phyloP scores from a whole-genome alignment of 2,797 vertebrate genomes.

The Podargus strigoides region DNA sequence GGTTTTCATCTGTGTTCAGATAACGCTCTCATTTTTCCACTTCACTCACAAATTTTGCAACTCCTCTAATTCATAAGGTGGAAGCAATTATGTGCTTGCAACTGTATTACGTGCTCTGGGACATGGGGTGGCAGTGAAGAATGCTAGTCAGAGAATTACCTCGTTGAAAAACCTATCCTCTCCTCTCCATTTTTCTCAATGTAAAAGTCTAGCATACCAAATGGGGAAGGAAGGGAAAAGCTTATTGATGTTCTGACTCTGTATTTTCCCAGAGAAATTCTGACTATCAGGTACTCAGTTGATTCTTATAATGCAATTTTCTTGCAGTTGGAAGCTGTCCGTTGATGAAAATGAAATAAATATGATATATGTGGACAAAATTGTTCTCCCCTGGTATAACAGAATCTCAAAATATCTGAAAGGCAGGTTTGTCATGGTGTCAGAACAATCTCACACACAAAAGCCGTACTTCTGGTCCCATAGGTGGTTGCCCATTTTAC shows the following conservation, averaged over 20 bases:
- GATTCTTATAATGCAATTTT: background rate
- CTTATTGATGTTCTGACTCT: background rate
- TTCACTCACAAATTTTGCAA: background rate
- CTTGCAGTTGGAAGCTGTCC: background rate
- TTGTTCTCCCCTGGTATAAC: background rate
- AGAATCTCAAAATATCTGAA: background rate
- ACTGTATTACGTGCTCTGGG: background rate
- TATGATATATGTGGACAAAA: background rate
- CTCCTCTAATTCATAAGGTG: background rate
- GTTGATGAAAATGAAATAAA: background rate
- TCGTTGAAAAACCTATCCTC: background rate
- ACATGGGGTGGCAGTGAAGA: background rate
- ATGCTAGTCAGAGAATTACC: background rate
- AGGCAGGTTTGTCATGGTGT: background rate
- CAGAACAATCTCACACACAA: background rate
- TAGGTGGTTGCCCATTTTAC: background rate
- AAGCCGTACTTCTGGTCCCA: background rate
- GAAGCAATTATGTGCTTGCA: background rate
- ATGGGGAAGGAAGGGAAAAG: background rate
- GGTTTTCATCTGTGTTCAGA: background rate
- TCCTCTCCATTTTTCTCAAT: background rate
- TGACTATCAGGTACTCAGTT: background rate
- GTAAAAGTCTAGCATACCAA: background rate
- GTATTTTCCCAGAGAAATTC: conserved; percentile 1
- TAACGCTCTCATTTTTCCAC: background rate